A percentile compares a stretch with the other conserved stretches of the same genome.
Evolutionary conservation across 2,888 invertebrate genomes (phyloP).

Genomic region (Aspidiotus destructor): DNA sequence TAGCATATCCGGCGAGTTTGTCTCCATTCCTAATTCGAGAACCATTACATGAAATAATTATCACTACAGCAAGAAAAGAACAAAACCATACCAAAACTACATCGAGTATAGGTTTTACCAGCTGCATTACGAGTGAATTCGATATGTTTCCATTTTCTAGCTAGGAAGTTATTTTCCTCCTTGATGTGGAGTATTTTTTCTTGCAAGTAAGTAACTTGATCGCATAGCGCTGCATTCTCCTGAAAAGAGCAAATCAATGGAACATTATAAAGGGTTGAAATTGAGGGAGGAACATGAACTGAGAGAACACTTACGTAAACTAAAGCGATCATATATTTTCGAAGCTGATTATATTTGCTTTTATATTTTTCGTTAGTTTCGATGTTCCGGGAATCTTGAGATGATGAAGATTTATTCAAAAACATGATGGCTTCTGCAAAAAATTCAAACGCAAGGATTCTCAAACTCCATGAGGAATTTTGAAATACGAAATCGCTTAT

Average conservation of each 20-base stretch:
- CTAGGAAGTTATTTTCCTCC: constrained; percentile 71
- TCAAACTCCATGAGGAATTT: not conserved
- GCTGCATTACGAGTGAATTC: constrained; percentile 43
- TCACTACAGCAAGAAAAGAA: not conserved
- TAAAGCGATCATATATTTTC: constrained; percentile 52
- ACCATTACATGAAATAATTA: not conserved
- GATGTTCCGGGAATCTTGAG: not conserved
- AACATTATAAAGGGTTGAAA: constrained; percentile 28
- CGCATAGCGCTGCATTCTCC: constrained; percentile 79
- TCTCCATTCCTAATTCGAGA: constrained; percentile 3
- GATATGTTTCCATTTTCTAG: constrained; percentile 63
- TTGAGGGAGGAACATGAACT: not conserved
- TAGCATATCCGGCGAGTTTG: not conserved
- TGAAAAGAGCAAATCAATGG: constrained; percentile 41
- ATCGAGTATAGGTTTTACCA: not conserved
- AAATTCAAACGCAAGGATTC: not conserved
- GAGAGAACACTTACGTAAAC: constrained; percentile 52
- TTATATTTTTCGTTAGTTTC: constrained; percentile 43
- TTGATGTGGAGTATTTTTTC: constrained; percentile 67
- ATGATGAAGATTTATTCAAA: not conserved
- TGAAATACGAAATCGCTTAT: not conserved
- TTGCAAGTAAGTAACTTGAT: constrained; percentile 76
- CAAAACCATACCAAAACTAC: not conserved
- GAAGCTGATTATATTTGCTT: constrained; percentile 46
- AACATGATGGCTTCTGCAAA: not conserved